Evolutionary conservation across 1,140 invertebrate species (phyloP).

Genomic region (Drosophila azteca): DNA sequence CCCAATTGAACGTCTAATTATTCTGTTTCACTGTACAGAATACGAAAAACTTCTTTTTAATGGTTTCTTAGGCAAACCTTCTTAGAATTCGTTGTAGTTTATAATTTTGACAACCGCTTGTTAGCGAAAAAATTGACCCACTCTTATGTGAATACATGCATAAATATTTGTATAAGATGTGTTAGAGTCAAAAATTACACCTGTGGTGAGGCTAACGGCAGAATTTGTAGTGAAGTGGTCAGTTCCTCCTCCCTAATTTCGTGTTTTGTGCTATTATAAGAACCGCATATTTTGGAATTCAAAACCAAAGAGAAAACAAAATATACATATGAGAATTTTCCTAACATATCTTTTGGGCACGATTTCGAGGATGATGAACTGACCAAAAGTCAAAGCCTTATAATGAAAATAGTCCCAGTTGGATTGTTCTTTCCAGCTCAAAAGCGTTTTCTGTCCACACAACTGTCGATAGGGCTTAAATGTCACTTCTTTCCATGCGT

Average conservation of each 20-base stretch:
- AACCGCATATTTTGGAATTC: not conserved
- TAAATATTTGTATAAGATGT: too few species aligned
- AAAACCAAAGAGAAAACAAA: too few species aligned
- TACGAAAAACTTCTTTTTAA: too few species aligned
- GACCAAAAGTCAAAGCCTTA: not conserved
- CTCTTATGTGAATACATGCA: too few species aligned
- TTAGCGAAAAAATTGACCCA: too few species aligned
- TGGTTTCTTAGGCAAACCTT: too few species aligned
- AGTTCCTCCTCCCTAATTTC: slow-evolving; percentile 7
- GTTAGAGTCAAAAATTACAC: not conserved
- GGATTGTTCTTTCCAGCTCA: too few species aligned
- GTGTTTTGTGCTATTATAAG: not conserved
- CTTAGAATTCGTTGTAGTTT: too few species aligned
- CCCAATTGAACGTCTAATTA: too few species aligned
- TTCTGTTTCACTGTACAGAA: too few species aligned
- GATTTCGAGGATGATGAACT: slow-evolving; percentile 1
- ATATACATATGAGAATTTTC: not conserved
- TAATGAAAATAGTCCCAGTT: slow-evolving; percentile 3
- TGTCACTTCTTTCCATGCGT: too few species aligned
- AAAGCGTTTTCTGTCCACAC: not conserved
- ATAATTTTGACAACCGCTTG: too few species aligned
- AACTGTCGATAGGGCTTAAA: not conserved
- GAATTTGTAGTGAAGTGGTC: slow-evolving; percentile 4
- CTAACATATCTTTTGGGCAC: not conserved
- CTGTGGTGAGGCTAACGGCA: slow-evolving; percentile 7